phyloP scores from a whole-genome alignment of 92 coral and sea anemone species.

The Galaxea fascicularis region DNA sequence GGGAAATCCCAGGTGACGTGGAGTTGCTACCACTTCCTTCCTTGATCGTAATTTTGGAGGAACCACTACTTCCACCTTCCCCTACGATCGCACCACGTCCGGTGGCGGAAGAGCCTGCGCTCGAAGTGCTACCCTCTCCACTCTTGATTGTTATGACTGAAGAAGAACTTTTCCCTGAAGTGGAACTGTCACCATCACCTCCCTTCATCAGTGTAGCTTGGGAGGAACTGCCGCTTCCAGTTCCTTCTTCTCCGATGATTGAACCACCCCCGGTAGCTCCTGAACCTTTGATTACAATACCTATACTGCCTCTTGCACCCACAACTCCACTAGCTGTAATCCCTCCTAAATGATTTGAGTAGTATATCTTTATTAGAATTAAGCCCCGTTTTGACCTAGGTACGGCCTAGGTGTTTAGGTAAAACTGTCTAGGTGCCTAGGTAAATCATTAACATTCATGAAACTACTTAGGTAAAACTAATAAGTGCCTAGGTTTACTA shows the following conservation, averaged over 20 bases:
- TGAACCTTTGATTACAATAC: not conserved
- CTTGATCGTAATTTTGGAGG: not conserved
- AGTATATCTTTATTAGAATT: too few relatives aligned
- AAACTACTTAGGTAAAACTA: too few relatives aligned
- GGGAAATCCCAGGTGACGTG: not conserved
- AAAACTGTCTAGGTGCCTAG: too few relatives aligned
- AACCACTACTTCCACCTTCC: not conserved
- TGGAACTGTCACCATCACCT: not conserved
- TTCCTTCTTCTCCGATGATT: too few relatives aligned
- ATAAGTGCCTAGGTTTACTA: too few relatives aligned
- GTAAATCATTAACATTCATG: too few relatives aligned
- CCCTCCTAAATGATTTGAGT: slow-evolving; percentile 2
- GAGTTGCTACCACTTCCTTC: slow-evolving; percentile 11
- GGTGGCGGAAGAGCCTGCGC: not conserved
- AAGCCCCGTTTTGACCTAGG: too few relatives aligned
- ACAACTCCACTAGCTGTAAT: slow-evolving; percentile 11
- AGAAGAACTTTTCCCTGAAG: not conserved
- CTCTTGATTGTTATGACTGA: not conserved
- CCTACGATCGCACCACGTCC: not conserved
- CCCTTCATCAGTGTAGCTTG: slow-evolving; percentile 12
- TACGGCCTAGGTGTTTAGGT: too few relatives aligned
- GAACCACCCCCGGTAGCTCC: slow-evolving; percentile 11
- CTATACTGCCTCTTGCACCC: not conserved
- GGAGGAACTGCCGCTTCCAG: not conserved
- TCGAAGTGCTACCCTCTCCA: not conserved